Conservation (phyloP, 2,113 vertebrate genomes). For the Seriola rivoliana region DNA sequence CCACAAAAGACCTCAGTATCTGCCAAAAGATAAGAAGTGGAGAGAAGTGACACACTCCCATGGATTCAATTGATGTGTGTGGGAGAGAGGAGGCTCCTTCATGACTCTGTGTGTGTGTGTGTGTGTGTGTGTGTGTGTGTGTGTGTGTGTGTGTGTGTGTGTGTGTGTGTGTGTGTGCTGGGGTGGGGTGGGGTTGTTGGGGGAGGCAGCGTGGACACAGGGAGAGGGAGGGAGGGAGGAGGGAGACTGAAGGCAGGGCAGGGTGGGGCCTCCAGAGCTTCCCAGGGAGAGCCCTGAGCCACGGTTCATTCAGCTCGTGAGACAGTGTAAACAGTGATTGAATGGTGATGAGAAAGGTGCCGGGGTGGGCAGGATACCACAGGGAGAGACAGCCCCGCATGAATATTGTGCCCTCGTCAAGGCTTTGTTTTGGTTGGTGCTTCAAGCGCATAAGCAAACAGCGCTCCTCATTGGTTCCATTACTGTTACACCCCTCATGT, state of each 20-base stretch:
- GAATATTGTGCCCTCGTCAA: slow-evolving; percentile 65
- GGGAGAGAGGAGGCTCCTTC: slow-evolving; percentile 59
- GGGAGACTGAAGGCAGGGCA: slow-evolving; percentile 37
- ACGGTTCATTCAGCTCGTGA: slow-evolving; percentile 79
- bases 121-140: slow-evolving; percentile 37
- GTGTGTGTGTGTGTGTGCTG: slow-evolving; percentile 31
- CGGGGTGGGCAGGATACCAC: slow-evolving; percentile 62
- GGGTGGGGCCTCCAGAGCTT: slow-evolving; percentile 69
- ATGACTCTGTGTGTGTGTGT: slow-evolving; percentile 37
- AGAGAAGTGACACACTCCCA: slow-evolving; percentile 68
- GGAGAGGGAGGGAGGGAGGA: slow-evolving; percentile 17
- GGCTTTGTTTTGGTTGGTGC: slow-evolving; percentile 79
- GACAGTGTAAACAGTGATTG: slow-evolving; percentile 87
- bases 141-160: slow-evolving; percentile 56
- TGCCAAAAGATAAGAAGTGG: slow-evolving; percentile 77
- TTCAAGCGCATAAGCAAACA: slow-evolving; percentile 80
- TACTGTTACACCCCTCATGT: slow-evolving; percentile 71
- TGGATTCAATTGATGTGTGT: slow-evolving; percentile 52
- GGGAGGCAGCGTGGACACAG: slow-evolving; percentile 32
- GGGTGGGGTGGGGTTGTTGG: slow-evolving; percentile 54
- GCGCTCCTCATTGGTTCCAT: slow-evolving; percentile 63
- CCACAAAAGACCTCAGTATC: slow-evolving; percentile 77
- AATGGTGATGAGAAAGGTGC: slow-evolving; percentile 83
- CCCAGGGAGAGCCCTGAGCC: slow-evolving; percentile 79
- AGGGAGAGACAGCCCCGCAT: slow-evolving; percentile 68